Percentiles rank a stretch among this genome's conserved stretches.
These are phyloP conservation scores for Propithecus coquereli DNA, from an alignment of 2,113 vertebrate species.

Conservation along the genomic window DNA sequence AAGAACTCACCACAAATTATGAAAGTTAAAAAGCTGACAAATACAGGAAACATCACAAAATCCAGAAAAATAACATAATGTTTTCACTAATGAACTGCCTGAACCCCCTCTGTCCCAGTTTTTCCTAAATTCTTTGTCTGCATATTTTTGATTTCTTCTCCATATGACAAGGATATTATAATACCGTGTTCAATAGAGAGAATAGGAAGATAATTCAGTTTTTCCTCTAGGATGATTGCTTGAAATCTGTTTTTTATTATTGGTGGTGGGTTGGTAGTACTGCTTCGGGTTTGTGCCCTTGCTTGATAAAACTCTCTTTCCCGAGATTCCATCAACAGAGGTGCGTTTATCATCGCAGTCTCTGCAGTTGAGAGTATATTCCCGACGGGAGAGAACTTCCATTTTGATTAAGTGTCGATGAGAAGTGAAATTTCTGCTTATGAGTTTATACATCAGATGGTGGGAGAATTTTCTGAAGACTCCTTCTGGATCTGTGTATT, in stretches of 20 bases:
- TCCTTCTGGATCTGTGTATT: background rate
- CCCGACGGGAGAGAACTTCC: background rate
- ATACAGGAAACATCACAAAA: background rate
- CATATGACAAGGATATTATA: background rate
- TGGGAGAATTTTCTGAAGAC: background rate
- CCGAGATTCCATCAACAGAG: background rate
- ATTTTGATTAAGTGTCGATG: background rate
- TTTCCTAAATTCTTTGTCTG: background rate
- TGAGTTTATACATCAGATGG: background rate
- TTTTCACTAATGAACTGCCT: background rate
- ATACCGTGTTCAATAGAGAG: background rate
- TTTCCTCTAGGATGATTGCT: conserved; percentile 31
- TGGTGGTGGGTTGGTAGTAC: background rate
- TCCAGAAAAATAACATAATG: background rate
- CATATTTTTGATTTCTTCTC: background rate
- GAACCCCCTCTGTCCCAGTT: background rate
- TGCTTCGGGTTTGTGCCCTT: background rate
- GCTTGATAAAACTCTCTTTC: background rate
- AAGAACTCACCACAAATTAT: background rate
- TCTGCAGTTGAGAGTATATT: background rate
- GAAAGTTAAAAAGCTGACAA: background rate
- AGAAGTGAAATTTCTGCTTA: background rate
- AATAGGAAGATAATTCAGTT: background rate
- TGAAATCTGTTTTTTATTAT: conserved; percentile 33
- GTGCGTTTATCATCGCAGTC: background rate